These are phyloP conservation scores for Hipposideros armiger DNA, from an alignment of 2,113 vertebrate genomes.

Conservation along the genomic window DNA sequence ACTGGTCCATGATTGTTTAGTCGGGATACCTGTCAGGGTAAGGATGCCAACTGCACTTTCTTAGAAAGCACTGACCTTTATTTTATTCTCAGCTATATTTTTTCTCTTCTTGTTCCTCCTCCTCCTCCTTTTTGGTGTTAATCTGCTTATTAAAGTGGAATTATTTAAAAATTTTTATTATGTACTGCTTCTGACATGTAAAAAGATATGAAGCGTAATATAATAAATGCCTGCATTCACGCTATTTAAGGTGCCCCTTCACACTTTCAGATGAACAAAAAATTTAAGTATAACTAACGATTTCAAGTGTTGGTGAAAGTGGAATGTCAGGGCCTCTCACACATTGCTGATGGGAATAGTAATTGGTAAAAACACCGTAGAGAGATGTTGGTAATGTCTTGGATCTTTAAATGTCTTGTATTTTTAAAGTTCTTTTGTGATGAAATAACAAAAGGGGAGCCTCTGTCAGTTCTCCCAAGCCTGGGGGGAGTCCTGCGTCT, in stretches of 20 bases:
- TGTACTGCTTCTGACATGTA: background rate
- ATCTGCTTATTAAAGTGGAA: background rate
- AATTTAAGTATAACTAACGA: background rate
- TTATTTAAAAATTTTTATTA: constrained; percentile 16
- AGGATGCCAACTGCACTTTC: background rate
- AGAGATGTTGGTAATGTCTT: background rate
- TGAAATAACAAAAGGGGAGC: background rate
- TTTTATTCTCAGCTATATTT: background rate
- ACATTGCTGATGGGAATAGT: background rate
- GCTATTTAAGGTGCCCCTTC: background rate
- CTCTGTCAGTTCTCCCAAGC: background rate
- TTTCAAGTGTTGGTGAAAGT: background rate
- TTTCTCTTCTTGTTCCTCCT: background rate
- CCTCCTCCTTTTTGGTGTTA: background rate
- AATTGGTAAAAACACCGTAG: background rate
- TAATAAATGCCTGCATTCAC: no score
- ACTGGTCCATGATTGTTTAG: background rate
- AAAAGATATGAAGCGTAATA: background rate
- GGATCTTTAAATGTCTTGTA: background rate
- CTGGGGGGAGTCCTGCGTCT: background rate
- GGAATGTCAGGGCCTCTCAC: background rate
- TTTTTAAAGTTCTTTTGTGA: background rate
- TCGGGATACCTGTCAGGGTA: background rate
- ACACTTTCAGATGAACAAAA: background rate
- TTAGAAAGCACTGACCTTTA: background rate